These are phyloP conservation scores for Lycia hirtaria DNA, from an alignment of 2,888 invertebrate species.

Conservation along the genomic window DNA sequence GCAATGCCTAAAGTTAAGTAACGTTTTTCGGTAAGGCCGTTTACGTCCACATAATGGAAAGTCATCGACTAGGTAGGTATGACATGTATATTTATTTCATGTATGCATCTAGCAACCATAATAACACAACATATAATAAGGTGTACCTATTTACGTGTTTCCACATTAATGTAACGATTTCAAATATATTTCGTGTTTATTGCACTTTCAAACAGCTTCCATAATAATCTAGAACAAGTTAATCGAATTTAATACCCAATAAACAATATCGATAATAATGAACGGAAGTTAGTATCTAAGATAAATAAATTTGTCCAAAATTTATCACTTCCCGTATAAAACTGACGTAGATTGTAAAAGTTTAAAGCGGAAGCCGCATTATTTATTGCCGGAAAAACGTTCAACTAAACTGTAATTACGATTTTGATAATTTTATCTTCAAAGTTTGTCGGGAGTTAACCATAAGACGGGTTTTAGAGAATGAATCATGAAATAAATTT, in stretches of 20 bases:
- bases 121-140: too few relatives aligned
- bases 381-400: conserved; percentile 19
- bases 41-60: too few relatives aligned
- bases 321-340: conserved; percentile 29
- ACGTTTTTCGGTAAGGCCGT: too few relatives aligned
- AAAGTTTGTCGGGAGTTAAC: conserved; percentile 11
- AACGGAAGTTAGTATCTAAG: conserved; percentile 6
- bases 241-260: conserved; percentile 7
- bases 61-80: too few relatives aligned
- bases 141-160: too few relatives aligned
- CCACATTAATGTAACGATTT: too few relatives aligned
- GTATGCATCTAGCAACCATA: too few relatives aligned
- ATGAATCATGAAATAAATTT: neutral
- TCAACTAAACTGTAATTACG: conserved; percentile 15
- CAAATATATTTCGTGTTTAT: too few relatives aligned
- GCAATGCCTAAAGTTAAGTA: too few relatives aligned
- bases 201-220: too few relatives aligned
- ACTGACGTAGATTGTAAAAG: conserved; percentile 27
- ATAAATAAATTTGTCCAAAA: conserved; percentile 20
- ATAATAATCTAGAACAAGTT: too few relatives aligned
- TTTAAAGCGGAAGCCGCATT: conserved; percentile 20
- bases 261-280: conserved; percentile 4
- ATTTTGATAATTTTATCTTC: conserved; percentile 18
- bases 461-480: neutral
- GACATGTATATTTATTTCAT: too few relatives aligned